phyloP scores from a whole-genome alignment of 2,797 vertebrate genomes.

The Neomorphus geoffroyi region DNA sequence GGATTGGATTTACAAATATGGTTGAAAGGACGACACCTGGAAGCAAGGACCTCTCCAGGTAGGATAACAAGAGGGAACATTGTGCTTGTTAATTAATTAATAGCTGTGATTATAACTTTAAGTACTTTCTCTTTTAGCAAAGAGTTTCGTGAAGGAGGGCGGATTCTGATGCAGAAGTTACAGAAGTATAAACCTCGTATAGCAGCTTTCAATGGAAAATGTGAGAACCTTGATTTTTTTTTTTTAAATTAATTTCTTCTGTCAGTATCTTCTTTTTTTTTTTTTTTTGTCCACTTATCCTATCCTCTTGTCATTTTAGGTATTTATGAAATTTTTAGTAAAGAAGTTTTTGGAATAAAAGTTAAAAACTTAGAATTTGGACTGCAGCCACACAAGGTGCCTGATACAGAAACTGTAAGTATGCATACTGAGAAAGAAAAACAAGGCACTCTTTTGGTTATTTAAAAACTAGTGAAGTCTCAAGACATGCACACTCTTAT shows the following conservation, averaged over 20 bases:
- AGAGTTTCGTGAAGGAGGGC: conserved; percentile 96
- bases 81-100: background rate
- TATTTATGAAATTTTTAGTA: conserved; percentile 99
- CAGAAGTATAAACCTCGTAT: conserved; percentile 94
- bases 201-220: conserved; percentile 97
- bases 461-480: background rate
- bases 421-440: background rate
- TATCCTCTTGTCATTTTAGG: conserved; percentile 77
- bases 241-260: background rate
- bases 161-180: conserved; percentile 96
- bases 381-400: conserved; percentile 94
- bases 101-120: conserved; percentile 29
- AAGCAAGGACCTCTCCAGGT: conserved; percentile 97
- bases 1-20: conserved; percentile 99
- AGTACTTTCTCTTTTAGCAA: conserved; percentile 82
- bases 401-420: conserved; percentile 95
- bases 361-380: conserved; percentile 95
- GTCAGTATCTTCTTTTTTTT: background rate
- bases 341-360: conserved; percentile 96
- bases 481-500: background rate
- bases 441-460: background rate
- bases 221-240: conserved; percentile 76
- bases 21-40: conserved; percentile 95
- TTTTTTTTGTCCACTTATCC: background rate
- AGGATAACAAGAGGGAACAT: background rate